Evolutionary conservation across 2,888 invertebrate species (phyloP), one percentile per base, ranked within the genome.

Genomic region (Ceratothoa steindachneri): DNA sequence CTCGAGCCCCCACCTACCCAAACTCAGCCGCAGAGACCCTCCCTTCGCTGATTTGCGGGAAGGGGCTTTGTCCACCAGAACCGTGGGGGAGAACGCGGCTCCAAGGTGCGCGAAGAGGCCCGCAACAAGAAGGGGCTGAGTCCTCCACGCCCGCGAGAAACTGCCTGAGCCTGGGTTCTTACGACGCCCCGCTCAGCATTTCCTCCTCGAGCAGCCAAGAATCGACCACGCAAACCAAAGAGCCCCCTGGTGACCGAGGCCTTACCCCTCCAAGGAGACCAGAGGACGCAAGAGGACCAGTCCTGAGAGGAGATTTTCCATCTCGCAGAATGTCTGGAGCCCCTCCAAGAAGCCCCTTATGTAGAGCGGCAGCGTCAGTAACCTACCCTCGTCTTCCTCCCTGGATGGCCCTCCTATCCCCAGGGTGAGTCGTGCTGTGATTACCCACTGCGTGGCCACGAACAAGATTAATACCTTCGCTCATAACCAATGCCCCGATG

Each of bases 371-470:
- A 60, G 60, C 27, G 60, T 60, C 27, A 60, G 27, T 7, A 60
- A 60, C 27, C 24, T 60, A 24, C 60, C 60, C 19, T 22, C 60
- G 60, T 15, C 15, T n/a, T n/a, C n/a, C n/a, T n/a, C n/a, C n/a
- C n/a, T n/a, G n/a, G n/a, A n/a, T n/a, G n/a, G n/a, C n/a, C n/a
- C n/a, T n/a, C n/a, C n/a, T n/a, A n/a, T n/a, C n/a, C n/a, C n/a
- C 68, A 76, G 76, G 27, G 76, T 76, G 66, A 76, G 70, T 67
- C 76, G 76, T 60, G 72, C 76, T 31, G 69, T 55, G 66, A 76
- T 72, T 30, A 76, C 76, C 15, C 67, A 76, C 64, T 76, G 76
- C 52, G 76, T 76, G 19, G 76, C 73, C 24, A 60, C 70, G 7
- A 41, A 24, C 24, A 60, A 60, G 24, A 24, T 60, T 2, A 24